These are phyloP conservation scores for Leucoraja ocellata DNA, from an alignment of 2,797 vertebrate species.

Conservation along the genomic window DNA sequence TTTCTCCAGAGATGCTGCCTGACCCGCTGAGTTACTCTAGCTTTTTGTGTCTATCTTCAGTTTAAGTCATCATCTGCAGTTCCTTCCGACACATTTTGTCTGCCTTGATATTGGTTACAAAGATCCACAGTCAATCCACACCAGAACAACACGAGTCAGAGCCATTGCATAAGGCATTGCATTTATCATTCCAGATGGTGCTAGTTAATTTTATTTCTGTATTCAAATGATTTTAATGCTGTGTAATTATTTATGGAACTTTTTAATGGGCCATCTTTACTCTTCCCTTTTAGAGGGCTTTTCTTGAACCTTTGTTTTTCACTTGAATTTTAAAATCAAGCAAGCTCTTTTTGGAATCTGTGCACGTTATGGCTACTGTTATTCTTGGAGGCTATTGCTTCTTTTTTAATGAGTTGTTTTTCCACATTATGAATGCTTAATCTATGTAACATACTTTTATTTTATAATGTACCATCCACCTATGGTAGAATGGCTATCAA, in stretches of 20 bases:
- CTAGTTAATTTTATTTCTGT: neutral
- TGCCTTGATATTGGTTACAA: neutral
- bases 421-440: neutral
- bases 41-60: too few species aligned
- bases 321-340: neutral
- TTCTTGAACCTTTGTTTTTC: neutral
- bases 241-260: neutral
- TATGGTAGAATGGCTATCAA: neutral
- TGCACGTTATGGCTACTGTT: neutral
- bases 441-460: neutral
- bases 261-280: neutral
- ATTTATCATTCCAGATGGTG: neutral
- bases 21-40: too few species aligned
- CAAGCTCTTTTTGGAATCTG: neutral
- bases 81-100: too few species aligned
- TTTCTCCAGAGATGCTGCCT: too few species aligned
- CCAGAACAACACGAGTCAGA: neutral
- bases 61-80: too few species aligned
- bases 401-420: neutral
- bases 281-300: neutral
- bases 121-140: neutral
- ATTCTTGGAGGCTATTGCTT: neutral
- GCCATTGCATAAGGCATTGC: neutral
- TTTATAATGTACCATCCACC: neutral
- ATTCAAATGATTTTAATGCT: neutral